A percentile compares a stretch with the other conserved stretches of the same genome.
Conservation (phyloP, 1,140 invertebrate species). For the Antheraea mylitta region DNA sequence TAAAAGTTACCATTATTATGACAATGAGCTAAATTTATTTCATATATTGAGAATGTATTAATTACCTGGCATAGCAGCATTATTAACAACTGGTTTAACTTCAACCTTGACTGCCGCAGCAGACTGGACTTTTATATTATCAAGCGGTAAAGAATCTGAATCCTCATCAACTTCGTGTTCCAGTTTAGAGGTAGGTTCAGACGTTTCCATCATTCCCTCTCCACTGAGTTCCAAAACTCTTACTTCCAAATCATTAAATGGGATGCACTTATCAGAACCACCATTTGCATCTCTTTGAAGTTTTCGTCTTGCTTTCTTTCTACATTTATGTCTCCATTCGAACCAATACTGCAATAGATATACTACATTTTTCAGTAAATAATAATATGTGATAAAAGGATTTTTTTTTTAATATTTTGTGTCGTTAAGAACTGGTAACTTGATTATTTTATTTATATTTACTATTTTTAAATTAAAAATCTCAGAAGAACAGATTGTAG, state of each 20-base stretch:
- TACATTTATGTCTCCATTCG: constrained; percentile 67
- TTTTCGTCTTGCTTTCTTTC: constrained; percentile 59
- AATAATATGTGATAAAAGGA: too few species aligned
- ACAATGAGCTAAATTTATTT: too few species aligned
- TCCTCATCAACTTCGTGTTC: constrained; percentile 45
- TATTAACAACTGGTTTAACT: constrained; percentile 13
- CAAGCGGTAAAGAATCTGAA: constrained; percentile 44
- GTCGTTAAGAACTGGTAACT: neutral
- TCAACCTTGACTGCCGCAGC: constrained; percentile 20
- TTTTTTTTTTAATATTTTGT: neutral
- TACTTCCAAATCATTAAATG: constrained; percentile 62
- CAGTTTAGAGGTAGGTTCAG: constrained; percentile 34
- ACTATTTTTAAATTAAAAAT: neutral
- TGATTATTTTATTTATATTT: neutral
- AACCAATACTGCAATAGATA: constrained; percentile 61
- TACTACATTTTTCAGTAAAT: neutral
- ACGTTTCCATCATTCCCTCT: constrained; percentile 32
- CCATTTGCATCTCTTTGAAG: constrained; percentile 35
- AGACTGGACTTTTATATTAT: constrained; percentile 31
- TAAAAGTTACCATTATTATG: too few species aligned
- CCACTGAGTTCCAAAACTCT: constrained; percentile 55
- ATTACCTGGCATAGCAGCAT: neutral
- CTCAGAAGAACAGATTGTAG: neutral
- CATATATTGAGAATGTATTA: neutral
- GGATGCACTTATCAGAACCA: constrained; percentile 44